These are phyloP conservation scores for Hemistola chrysoprasaria DNA, from an alignment of 2,888 invertebrate species.

Conservation along the genomic window DNA sequence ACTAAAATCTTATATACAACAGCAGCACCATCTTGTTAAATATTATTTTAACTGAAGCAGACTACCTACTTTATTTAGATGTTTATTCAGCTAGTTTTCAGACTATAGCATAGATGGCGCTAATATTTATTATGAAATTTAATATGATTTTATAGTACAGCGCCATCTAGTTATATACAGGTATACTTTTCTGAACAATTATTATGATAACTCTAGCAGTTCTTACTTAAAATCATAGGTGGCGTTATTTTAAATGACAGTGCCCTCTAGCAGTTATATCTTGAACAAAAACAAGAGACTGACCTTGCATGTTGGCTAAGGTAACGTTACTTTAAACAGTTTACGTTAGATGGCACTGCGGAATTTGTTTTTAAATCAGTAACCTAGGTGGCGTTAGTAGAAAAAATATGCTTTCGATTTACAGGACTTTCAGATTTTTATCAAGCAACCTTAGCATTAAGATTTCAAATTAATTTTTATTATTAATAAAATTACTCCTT, in stretches of 20 bases:
- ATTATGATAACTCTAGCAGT: slow-evolving; percentile 1
- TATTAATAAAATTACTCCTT: too few relatives aligned
- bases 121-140: background rate
- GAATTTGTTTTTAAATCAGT: background rate
- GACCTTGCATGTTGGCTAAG: background rate
- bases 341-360: slow-evolving; percentile 30
- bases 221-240: slow-evolving; percentile 4
- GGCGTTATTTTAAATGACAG: slow-evolving; percentile 12
- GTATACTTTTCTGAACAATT: too few relatives aligned
- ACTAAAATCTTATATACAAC: too few relatives aligned
- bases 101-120: too few relatives aligned
- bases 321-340: background rate
- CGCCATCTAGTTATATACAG: slow-evolving; percentile 5
- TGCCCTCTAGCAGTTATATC: slow-evolving; percentile 29
- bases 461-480: too few relatives aligned
- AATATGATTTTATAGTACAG: too few relatives aligned
- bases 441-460: too few relatives aligned
- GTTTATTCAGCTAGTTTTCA: too few relatives aligned
- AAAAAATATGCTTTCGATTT: background rate
- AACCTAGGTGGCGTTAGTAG: slow-evolving; percentile 30
- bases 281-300: background rate
- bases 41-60: too few relatives aligned
- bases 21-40: too few relatives aligned
- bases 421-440: too few relatives aligned
- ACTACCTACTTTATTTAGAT: too few relatives aligned